phyloP scores from a whole-genome alignment of 2,888 invertebrate species.

The Protophormia terraenovae region DNA sequence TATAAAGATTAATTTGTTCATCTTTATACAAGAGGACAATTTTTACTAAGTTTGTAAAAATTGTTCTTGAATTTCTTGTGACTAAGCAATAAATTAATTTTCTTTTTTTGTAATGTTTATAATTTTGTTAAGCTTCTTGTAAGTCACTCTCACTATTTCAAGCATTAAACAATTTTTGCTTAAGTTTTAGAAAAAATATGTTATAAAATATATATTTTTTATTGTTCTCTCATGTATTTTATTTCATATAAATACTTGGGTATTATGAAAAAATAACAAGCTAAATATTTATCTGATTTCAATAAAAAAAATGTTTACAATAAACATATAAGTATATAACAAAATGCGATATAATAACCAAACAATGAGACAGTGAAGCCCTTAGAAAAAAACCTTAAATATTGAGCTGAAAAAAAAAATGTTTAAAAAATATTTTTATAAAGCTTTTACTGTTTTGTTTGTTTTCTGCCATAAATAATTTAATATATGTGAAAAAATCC shows the following conservation, averaged over 20 bases:
- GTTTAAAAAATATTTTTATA: neutral
- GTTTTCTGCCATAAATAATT: neutral
- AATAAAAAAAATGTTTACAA: conserved; percentile 39
- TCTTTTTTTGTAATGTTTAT: conserved; percentile 7
- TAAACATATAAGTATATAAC: neutral
- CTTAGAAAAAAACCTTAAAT: neutral
- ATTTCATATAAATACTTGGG: neutral
- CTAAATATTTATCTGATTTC: conserved; percentile 53
- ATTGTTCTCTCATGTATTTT: neutral
- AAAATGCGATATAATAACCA: neutral
- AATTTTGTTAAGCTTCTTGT: neutral
- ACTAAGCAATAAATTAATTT: conserved; percentile 52
- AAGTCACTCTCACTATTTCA: neutral
- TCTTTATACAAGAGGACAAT: neutral
- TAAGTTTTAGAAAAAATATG: neutral
- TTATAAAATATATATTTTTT: neutral
- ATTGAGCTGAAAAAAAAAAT: neutral
- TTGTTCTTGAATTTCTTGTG: neutral
- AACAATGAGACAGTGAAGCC: neutral
- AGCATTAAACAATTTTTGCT: neutral
- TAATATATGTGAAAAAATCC: neutral
- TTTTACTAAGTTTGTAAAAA: neutral
- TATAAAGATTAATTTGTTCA: neutral
- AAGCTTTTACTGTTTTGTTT: neutral
- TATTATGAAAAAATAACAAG: neutral